Evolutionary conservation across 2,113 vertebrate species (phyloP).

Genomic region (Oceanodroma tethys): DNA sequence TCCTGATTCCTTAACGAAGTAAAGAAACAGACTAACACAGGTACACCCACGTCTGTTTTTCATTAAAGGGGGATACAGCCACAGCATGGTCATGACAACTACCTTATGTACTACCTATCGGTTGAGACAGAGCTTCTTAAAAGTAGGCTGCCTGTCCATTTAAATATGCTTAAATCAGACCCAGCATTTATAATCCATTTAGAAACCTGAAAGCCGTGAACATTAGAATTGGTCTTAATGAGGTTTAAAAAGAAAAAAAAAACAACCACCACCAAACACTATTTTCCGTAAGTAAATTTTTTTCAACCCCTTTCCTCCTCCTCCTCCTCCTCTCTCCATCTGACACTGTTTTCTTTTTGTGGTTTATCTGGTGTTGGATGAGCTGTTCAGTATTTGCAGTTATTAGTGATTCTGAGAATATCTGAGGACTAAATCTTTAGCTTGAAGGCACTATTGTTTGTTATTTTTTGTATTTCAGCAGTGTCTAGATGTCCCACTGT

Average conservation of each 20-base stretch:
- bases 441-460: background rate
- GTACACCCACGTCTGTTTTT: background rate
- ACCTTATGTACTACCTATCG: background rate
- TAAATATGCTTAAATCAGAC: background rate
- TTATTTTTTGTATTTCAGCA: background rate
- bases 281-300: background rate
- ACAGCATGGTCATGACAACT: background rate
- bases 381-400: background rate
- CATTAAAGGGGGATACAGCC: background rate
- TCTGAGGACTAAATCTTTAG: background rate
- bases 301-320: background rate
- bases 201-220: background rate
- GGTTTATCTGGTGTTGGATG: background rate
- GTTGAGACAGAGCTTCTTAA: background rate
- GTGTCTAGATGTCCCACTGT: background rate
- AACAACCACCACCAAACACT: background rate
- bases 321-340: background rate
- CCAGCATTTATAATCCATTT: background rate
- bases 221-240: background rate
- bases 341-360: background rate
- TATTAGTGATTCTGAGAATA: background rate
- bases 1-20: background rate
- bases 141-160: background rate
- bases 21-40: rapidly evolving
- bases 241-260: background rate